Base-by-base conservation (phyloP, 1,140 invertebrate genomes). In the Ceratoteleas bidentatus region DNA sequence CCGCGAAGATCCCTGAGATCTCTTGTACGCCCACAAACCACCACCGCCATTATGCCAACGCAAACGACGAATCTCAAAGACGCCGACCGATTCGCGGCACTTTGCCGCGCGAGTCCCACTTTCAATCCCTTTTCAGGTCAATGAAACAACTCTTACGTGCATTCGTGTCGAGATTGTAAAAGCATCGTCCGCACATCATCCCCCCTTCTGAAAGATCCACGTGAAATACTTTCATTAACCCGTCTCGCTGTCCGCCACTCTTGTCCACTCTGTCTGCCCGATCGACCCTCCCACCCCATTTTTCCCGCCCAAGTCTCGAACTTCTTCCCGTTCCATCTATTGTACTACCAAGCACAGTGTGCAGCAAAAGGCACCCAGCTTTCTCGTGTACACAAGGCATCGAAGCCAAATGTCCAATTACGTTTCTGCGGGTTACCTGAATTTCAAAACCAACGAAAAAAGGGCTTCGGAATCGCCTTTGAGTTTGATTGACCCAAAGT, bases 311-410 rank as follows among this genome's bases (percentile, higher is more conserved):
- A 1, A 53, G 34, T 72, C 58, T 47, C 43, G 15, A 60, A 57
- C 64, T 45, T 38, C 60, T 68, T 64, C 57, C 66, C 43, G 34
- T 58, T 76, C 62, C 40, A 72, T 69, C 60, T 60, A 66, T 77
- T 69, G 49, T 82, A 72, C 38, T 62, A 73, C 45, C 61, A 66
- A 86, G 87, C 86, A 88, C 84, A 85, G 84, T 85, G 87, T 87
- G 87, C 85, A 87, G 81, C 77, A 73, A 84, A 84, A 81, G 85
- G 86, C 83, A 88, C 86, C 72, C 75, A 86, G 85, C 85, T 85
- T 85, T 66, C 49, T 79, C 65, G 52, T 70, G 7, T 24, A 50
- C 72, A 72, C 77, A 72, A 84, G 81, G 57, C 84, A 62, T 57
- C 52, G 52, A 49, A 61, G 83, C 81, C 83, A 76, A 72, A 81